A percentile compares a stretch with the other conserved stretches of the same genome.
Evolutionary conservation across 2,113 vertebrate species (phyloP).

Genomic region (Hirundichthys speculiger): DNA sequence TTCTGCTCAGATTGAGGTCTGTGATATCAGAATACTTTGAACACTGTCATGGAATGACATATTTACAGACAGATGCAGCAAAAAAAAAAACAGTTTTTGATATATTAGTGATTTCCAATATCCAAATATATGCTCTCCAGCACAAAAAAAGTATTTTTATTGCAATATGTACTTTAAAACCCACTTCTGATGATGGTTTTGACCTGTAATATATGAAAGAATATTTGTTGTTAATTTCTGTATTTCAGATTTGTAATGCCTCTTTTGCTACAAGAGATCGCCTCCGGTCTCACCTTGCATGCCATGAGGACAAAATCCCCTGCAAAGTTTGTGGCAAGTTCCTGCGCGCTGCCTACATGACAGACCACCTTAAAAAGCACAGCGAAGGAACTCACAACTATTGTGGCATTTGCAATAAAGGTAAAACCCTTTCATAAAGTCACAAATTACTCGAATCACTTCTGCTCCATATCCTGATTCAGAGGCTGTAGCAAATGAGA

Average conservation of each 20-base stretch:
- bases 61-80: too few relatives aligned
- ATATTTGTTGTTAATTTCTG: conserved; percentile 11
- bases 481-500: neutral
- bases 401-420: conserved; percentile 99
- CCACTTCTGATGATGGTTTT: neutral
- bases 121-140: too few relatives aligned
- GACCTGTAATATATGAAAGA: neutral
- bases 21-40: too few relatives aligned
- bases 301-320: conserved; percentile 98
- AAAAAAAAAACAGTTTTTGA: too few relatives aligned
- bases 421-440: conserved; percentile 77
- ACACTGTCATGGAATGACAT: too few relatives aligned
- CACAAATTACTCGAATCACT: neutral
- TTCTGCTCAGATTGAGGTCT: too few relatives aligned
- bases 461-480: neutral
- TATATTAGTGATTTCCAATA: too few relatives aligned
- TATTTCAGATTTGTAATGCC: conserved; percentile 94
- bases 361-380: conserved; percentile 98
- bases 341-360: conserved; percentile 96
- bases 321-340: conserved; percentile 99
- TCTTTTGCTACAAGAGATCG: conserved; percentile 98
- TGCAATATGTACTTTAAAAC: neutral
- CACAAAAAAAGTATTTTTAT: too few relatives aligned
- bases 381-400: conserved; percentile 98
- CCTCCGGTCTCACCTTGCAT: conserved; percentile 96